Evolutionary conservation across 2,797 vertebrate genomes (phyloP).

Genomic region (Sebastes taczanowskii): DNA sequence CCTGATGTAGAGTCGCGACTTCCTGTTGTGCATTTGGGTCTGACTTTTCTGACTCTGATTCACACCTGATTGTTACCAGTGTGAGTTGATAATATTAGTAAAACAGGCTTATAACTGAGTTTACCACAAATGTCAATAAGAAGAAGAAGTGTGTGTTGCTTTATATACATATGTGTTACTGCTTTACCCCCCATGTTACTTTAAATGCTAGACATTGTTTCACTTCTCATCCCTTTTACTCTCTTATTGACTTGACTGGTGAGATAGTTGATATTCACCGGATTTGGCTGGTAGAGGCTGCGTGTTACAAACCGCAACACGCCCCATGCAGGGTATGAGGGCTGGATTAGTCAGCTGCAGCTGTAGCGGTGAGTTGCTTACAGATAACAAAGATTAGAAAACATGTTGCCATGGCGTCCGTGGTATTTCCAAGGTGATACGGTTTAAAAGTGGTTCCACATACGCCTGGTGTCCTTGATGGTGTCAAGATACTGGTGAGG

Average conservation of each 20-base stretch:
- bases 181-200: neutral
- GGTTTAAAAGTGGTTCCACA: conserved; percentile 69
- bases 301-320: conserved; percentile 67
- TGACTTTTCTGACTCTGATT: conserved; percentile 14
- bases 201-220: conserved; percentile 14
- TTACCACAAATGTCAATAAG: neutral
- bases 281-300: conserved; percentile 30
- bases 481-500: conserved; percentile 53
- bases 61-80: neutral
- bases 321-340: conserved; percentile 63
- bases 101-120: neutral
- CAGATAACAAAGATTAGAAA: conserved; percentile 81
- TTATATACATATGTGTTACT: neutral
- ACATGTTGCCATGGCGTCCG: conserved; percentile 79
- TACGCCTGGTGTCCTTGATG: conserved; percentile 72
- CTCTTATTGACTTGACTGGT: conserved; percentile 31
- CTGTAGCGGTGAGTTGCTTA: conserved; percentile 70
- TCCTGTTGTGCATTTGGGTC: conserved; percentile 43
- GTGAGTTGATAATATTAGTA: neutral
- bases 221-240: conserved; percentile 28
- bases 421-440: conserved; percentile 78
- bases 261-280: conserved; percentile 38
- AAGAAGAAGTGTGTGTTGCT: neutral
- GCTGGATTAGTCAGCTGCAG: conserved; percentile 73
- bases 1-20: conserved; percentile 54